A percentile compares a stretch with the other conserved stretches of the same genome.
These are phyloP conservation scores for Carpatolechia fugitivella DNA, from an alignment of 2,888 invertebrate genomes.

Conservation along the genomic window DNA sequence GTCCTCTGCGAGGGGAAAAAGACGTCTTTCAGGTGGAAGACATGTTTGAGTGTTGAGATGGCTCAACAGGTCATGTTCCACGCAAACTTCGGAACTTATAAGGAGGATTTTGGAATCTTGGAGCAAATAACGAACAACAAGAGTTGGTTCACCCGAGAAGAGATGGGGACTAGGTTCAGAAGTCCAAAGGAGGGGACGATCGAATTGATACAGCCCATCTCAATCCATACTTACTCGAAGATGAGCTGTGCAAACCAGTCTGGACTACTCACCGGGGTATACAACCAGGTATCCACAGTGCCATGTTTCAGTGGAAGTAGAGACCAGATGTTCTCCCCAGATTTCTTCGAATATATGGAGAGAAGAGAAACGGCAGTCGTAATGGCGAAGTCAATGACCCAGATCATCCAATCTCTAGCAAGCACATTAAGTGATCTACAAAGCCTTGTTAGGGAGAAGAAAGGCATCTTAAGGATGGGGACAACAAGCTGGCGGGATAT, in stretches of 20 bases:
- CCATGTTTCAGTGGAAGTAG: background rate
- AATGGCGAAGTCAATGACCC: too few relatives aligned
- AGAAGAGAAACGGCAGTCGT: background rate
- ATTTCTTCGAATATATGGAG: background rate
- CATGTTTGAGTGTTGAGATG: too few relatives aligned
- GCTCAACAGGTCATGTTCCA: too few relatives aligned
- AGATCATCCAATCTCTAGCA: too few relatives aligned
- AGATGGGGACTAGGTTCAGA: conserved; percentile 19
- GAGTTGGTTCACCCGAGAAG: conserved; percentile 23
- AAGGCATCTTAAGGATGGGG: too few relatives aligned
- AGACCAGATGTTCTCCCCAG: background rate
- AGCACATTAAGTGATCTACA: too few relatives aligned
- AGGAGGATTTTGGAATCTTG: conserved; percentile 25
- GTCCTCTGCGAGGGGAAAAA: too few relatives aligned
- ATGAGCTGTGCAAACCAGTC: background rate
- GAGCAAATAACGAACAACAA: conserved; percentile 13
- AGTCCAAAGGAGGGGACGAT: background rate
- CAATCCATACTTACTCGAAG: background rate
- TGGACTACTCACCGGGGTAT: background rate
- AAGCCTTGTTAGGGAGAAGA: too few relatives aligned
- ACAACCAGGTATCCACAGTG: background rate
- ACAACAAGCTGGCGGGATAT: too few relatives aligned
- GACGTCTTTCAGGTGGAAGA: too few relatives aligned
- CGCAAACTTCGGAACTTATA: conserved; percentile 26
- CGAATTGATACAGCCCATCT: background rate